Evolutionary conservation across 2,888 invertebrate genomes (phyloP).

Genomic region (Drosophila meridionalis): DNA sequence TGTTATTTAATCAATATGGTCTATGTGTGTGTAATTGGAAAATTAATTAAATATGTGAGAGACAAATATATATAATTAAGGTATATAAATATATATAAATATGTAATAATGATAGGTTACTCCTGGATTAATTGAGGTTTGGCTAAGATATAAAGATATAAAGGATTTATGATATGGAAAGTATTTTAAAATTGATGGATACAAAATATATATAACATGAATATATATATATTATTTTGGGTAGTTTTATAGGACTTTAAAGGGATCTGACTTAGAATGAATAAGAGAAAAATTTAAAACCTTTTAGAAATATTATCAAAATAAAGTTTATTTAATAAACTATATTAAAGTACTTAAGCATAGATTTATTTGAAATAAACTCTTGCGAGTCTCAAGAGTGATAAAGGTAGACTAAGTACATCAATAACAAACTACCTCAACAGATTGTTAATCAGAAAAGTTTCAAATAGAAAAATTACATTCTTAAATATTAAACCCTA

Average conservation of each 20-base stretch:
- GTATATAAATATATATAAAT: neutral
- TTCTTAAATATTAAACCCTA: neutral
- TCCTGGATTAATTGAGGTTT: neutral
- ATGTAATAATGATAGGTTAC: neutral
- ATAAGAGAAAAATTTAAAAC: no score
- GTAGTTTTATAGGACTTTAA: no score
- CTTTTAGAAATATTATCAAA: no score
- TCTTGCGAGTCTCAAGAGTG: no score
- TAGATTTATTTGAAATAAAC: neutral
- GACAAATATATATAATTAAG: no score
- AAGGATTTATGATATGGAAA: neutral
- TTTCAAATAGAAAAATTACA: neutral
- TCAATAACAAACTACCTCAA: neutral
- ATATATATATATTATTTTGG: no score
- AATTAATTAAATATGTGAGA: neutral
- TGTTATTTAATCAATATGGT: slow-evolving; percentile 3
- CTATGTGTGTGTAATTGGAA: neutral
- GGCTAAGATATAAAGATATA: neutral
- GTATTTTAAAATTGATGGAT: no score
- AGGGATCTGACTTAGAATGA: no score
- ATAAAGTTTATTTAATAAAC: no score
- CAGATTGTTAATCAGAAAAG: neutral
- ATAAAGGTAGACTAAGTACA: neutral
- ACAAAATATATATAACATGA: no score
- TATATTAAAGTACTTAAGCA: neutral